Percentiles rank a stretch among this genome's conserved stretches.
Conservation (phyloP, 2,888 invertebrate species). For the Brachyptera risi region DNA sequence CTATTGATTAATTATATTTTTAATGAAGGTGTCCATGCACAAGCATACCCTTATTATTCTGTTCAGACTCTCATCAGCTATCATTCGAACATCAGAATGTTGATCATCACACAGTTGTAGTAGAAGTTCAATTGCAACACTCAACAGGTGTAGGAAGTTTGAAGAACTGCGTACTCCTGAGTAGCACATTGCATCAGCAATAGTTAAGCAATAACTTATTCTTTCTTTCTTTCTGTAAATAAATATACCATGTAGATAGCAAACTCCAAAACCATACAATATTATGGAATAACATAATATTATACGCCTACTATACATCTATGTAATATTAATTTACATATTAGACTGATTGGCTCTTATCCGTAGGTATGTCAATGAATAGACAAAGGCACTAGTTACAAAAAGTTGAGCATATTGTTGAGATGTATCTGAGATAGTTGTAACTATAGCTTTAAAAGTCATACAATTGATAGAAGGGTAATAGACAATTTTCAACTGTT, state of each 20-base stretch:
- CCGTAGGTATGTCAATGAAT: too few species aligned
- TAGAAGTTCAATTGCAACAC: conserved; percentile 66
- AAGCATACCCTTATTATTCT: conserved; percentile 62
- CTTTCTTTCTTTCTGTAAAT: conserved; percentile 68
- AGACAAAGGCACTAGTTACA: too few species aligned
- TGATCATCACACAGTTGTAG: conserved; percentile 69
- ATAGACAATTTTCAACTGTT: too few species aligned
- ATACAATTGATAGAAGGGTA: too few species aligned
- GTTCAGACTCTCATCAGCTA: conserved; percentile 78
- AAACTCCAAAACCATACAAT: too few species aligned
- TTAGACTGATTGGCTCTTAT: too few species aligned
- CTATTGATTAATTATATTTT: too few species aligned
- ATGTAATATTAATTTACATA: not conserved
- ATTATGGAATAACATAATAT: too few species aligned
- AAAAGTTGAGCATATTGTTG: too few species aligned
- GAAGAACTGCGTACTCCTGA: conserved; percentile 55
- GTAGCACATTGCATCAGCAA: conserved; percentile 67
- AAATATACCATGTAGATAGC: not conserved
- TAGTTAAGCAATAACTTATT: conserved; percentile 63
- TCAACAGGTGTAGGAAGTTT: conserved; percentile 61
- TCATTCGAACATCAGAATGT: conserved; percentile 73
- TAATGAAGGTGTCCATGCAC: too few species aligned
- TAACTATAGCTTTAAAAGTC: too few species aligned
- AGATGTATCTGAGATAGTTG: too few species aligned
- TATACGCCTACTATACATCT: not conserved